Conservation (phyloP, 2,113 vertebrate genomes). For the Dromaius novaehollandiae region DNA sequence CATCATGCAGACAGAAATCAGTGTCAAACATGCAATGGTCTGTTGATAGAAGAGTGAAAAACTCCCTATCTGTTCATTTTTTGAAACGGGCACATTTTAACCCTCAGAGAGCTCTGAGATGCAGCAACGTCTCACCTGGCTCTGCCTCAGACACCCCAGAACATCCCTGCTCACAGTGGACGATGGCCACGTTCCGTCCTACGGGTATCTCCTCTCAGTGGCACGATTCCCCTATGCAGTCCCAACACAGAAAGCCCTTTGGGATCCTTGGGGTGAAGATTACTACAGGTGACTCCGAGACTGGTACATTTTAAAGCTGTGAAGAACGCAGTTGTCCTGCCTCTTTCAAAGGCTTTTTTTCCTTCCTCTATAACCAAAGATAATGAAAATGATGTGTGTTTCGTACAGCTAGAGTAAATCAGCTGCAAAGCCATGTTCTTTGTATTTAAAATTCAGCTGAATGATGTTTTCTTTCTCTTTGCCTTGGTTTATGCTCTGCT, state of each 20-base stretch:
- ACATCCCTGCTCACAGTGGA: rapidly evolving
- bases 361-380: neutral
- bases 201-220: neutral
- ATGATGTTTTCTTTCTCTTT: neutral
- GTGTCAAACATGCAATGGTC: neutral
- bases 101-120: neutral
- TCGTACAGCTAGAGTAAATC: neutral
- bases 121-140: neutral
- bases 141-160: neutral
- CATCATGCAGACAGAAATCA: neutral
- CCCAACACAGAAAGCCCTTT: neutral
- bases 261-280: neutral
- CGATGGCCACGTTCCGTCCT: neutral
- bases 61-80: neutral
- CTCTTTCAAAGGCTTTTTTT: neutral
- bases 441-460: neutral
- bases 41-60: neutral
- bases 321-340: neutral
- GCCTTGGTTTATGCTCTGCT: neutral
- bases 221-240: neutral
- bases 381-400: neutral
- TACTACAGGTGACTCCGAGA: neutral
- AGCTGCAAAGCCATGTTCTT: neutral
- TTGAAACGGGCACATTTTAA: neutral
- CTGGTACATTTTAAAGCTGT: neutral